Conservation (phyloP, 1,140 invertebrate species). For the Euborellia annulipes region DNA sequence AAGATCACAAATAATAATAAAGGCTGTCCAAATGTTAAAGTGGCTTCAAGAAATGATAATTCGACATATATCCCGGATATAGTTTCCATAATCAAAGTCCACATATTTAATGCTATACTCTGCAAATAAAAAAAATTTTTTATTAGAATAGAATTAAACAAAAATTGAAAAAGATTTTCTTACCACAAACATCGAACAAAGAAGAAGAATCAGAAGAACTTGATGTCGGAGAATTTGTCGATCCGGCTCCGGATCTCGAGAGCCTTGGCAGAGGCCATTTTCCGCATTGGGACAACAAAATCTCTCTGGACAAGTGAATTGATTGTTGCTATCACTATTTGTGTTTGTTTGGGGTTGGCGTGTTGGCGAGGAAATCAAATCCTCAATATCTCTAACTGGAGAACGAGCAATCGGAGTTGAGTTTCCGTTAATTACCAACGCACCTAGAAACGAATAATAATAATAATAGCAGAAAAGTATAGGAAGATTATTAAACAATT, state of each 20-base stretch:
- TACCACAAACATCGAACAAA: constrained; percentile 78
- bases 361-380: too few relatives aligned
- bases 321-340: too few relatives aligned
- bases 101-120: constrained; percentile 71
- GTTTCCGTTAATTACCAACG: too few relatives aligned
- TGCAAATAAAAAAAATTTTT: constrained; percentile 26
- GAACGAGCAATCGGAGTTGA: too few relatives aligned
- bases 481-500: too few relatives aligned
- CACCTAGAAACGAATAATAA: too few relatives aligned
- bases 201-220: constrained; percentile 62
- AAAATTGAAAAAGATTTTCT: constrained; percentile 22
- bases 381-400: too few relatives aligned
- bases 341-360: too few relatives aligned
- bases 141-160: constrained; percentile 1
- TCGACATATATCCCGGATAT: constrained; percentile 81
- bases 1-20: constrained; percentile 73
- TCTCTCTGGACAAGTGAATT: too few relatives aligned
- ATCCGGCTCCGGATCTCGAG: constrained; percentile 19
- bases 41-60: constrained; percentile 76
- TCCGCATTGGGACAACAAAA: too few relatives aligned
- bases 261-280: too few relatives aligned
- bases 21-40: constrained; percentile 77
- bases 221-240: constrained; percentile 66
- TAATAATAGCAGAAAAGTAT: too few relatives aligned
- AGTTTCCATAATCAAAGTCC: constrained; percentile 70